These are phyloP conservation scores for Mesorhabditis spiculigera DNA, from an alignment of 2,888 invertebrate species.

Conservation along the genomic window DNA sequence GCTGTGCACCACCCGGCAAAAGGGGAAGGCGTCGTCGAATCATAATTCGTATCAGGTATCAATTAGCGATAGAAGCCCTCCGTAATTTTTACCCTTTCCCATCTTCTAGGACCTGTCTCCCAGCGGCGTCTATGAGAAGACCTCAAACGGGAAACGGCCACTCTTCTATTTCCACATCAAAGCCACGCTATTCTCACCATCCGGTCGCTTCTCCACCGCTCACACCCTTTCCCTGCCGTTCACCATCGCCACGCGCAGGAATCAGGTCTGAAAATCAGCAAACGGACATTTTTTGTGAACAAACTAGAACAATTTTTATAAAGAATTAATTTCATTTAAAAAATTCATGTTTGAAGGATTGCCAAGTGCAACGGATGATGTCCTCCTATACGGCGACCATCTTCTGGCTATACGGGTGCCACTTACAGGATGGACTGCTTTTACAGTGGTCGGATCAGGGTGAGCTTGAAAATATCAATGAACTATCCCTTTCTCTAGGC, in stretches of 20 bases:
- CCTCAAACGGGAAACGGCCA: slow-evolving; percentile 49
- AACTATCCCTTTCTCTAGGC: slow-evolving; percentile 21
- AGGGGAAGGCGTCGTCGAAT: slow-evolving; percentile 41
- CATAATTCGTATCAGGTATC: slow-evolving; percentile 42
- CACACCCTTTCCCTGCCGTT: slow-evolving; percentile 57
- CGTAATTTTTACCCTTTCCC: background rate
- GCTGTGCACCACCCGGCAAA: slow-evolving; percentile 55
- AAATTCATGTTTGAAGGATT: slow-evolving; percentile 36
- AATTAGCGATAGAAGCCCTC: background rate
- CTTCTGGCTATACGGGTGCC: slow-evolving; percentile 55
- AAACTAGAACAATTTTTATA: background rate
- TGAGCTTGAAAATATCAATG: slow-evolving; percentile 6
- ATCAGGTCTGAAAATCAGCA: slow-evolving; percentile 30
- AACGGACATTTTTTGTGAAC: background rate
- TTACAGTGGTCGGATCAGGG: slow-evolving; percentile 42
- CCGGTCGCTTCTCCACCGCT: slow-evolving; percentile 49
- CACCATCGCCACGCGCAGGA: slow-evolving; percentile 54
- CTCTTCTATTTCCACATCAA: slow-evolving; percentile 55
- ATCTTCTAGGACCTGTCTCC: slow-evolving; percentile 41
- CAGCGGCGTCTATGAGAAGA: slow-evolving; percentile 29
- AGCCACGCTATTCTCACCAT: slow-evolving; percentile 50
- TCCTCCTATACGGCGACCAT: slow-evolving; percentile 57
- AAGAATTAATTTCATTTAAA: background rate
- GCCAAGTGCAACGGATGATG: slow-evolving; percentile 58
- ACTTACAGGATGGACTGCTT: slow-evolving; percentile 49